These are phyloP conservation scores for Tyrophagus putrescentiae DNA, from an alignment of 1,140 invertebrate genomes.

Conservation along the genomic window DNA sequence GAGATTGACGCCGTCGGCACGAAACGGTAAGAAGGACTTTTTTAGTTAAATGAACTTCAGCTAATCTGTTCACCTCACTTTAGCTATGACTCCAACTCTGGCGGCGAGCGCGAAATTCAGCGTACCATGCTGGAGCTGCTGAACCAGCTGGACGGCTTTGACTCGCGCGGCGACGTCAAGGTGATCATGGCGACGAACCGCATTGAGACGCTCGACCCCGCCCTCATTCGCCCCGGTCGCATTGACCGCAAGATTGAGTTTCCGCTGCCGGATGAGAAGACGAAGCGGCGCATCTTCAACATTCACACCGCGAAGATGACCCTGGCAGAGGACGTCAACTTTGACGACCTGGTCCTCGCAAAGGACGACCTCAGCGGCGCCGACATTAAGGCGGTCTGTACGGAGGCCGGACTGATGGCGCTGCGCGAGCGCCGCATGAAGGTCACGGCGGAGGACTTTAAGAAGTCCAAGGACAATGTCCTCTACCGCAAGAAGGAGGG, in stretches of 20 bases:
- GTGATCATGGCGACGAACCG: slow-evolving; percentile 99
- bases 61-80: slow-evolving; percentile 11
- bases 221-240: slow-evolving; percentile 90
- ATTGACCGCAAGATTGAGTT: slow-evolving; percentile 99
- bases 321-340: slow-evolving; percentile 85
- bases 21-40: slow-evolving; percentile 47
- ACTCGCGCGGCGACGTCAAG: slow-evolving; percentile 87
- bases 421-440: slow-evolving; percentile 95
- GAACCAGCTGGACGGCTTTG: slow-evolving; percentile 97
- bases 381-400: slow-evolving; percentile 89
- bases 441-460: slow-evolving; percentile 98
- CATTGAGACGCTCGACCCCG: slow-evolving; percentile 97
- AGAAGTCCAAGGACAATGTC: slow-evolving; percentile 98
- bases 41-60: slow-evolving; percentile 7
- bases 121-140: slow-evolving; percentile 98
- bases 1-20: slow-evolving; percentile 99
- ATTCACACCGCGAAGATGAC: slow-evolving; percentile 99
- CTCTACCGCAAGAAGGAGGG: slow-evolving; percentile 98
- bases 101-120: slow-evolving; percentile 98
- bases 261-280: slow-evolving; percentile 97
- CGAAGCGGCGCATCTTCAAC: slow-evolving; percentile 90
- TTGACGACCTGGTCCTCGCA: slow-evolving; percentile 95
- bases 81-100: slow-evolving; percentile 94
- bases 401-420: slow-evolving; percentile 95
- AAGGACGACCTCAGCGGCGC: slow-evolving; percentile 99